Evolutionary conservation across 2,797 vertebrate genomes (phyloP), one percentile per base, ranked within the genome.

Genomic region (Scyliorhinus canicula): DNA sequence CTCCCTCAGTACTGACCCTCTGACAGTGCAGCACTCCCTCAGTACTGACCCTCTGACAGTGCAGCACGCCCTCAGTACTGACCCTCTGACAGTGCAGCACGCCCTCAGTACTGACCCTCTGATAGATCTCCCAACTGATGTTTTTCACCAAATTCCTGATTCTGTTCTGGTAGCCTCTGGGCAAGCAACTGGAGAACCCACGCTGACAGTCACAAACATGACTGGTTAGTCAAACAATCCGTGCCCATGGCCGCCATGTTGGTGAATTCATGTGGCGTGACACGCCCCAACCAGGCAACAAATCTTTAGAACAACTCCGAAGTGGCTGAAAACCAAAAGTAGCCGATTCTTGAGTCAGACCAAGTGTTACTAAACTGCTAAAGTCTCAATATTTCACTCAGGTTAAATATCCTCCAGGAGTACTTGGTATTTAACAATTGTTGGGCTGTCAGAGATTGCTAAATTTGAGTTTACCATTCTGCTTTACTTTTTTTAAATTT

Each of bases 381-480:
- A 21, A 2, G 3, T 24, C 26, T 67, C 65, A n/a, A n/a, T n/a
- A n/a, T n/a, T n/a, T n/a, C n/a, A n/a, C 57, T 0, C 57, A 60
- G 57, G 14, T 60, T 14, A 60, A 60, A 60, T 9, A 60, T 60
- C 14, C 57, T 12, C 35, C 16, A 0, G 3, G 40, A 77, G 12
- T 12, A n/a, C 14, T 77, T 1, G 74, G 12, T 40, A 40, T 35
- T 77, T 4, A 77, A 77, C n/a, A 77, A n/a, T 77, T n/a, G 67
- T 69, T 69, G 28, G 28, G 28, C 11, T 47, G 1, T 40, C 14
- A 84, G 79, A 71, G 11, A 71, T 35, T 35, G 69, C 9, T 71
- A 7, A 96, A 97, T 97, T 96, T 91, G 26, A 1, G 63, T 47
- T 86, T 96, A 95, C 96, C 90, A 93, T 6, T 0, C 31, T 95